These are phyloP conservation scores for Sciurus vulgaris DNA, from an alignment of 2,797 vertebrate genomes.

Conservation along the genomic window DNA sequence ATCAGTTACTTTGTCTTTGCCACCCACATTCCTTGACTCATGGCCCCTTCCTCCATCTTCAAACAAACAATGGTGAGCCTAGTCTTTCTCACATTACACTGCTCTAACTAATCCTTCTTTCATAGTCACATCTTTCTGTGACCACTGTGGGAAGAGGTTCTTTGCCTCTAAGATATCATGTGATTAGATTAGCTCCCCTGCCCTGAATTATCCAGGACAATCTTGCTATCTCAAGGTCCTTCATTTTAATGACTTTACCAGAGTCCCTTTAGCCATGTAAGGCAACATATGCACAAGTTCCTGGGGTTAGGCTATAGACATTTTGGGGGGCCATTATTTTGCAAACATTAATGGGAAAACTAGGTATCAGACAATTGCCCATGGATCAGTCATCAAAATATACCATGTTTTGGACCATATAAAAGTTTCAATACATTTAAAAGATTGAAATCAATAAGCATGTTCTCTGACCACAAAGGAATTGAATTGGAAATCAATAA, in stretches of 20 bases:
- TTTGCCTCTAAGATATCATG: not conserved
- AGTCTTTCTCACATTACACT: not conserved
- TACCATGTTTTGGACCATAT: not conserved
- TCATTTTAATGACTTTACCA: constrained; percentile 1
- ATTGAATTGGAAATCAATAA: constrained; percentile 41
- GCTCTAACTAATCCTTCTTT: not conserved
- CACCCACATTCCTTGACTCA: not conserved
- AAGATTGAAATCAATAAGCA: constrained; percentile 22
- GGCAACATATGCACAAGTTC: not conserved
- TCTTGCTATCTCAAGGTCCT: not conserved
- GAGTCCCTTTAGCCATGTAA: not conserved
- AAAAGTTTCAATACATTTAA: constrained; percentile 21
- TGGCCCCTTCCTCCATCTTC: not conserved
- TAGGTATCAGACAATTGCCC: not conserved
- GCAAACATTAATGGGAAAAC: not conserved
- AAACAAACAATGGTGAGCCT: not conserved
- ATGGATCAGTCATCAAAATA: not conserved
- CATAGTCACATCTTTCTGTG: not conserved
- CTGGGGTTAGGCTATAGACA: not conserved
- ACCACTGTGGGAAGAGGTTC: not conserved
- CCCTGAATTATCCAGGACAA: not conserved
- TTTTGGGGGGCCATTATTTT: not conserved
- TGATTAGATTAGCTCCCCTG: not conserved
- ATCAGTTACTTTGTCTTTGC: not conserved
- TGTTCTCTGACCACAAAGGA: not conserved